A percentile compares a stretch with the other conserved stretches of the same genome.
Conservation (phyloP, 1,140 invertebrate genomes). For the Cydia pomonella region DNA sequence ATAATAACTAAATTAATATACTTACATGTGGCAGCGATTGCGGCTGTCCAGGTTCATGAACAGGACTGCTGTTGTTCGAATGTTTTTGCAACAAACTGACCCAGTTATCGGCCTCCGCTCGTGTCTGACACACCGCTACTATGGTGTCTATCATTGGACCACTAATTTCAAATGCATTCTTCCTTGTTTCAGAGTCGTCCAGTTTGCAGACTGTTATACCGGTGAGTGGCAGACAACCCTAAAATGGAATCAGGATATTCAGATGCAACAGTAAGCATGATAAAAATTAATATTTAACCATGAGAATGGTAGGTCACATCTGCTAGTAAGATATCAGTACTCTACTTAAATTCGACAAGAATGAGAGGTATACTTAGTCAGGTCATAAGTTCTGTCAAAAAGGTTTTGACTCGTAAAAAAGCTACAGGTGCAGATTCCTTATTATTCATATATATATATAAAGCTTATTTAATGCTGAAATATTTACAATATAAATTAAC, state of each 20-base stretch:
- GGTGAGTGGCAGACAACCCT: slow-evolving; percentile 95
- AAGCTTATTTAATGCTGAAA: no score
- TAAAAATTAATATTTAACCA: no score
- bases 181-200: slow-evolving; percentile 89
- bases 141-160: slow-evolving; percentile 95
- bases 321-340: no score
- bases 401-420: no score
- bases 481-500: no score
- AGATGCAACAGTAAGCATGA: no score
- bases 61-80: slow-evolving; percentile 72
- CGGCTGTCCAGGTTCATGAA: slow-evolving; percentile 70
- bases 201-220: slow-evolving; percentile 89
- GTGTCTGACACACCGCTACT: slow-evolving; percentile 91
- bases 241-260: slow-evolving; percentile 44
- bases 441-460: no score
- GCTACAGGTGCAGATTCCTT: no score
- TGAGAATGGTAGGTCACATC: no score
- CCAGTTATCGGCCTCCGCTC: slow-evolving; percentile 93
- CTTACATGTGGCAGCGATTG: slow-evolving; percentile 79
- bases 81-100: slow-evolving; percentile 89
- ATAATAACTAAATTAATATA: slow-evolving; percentile 37
- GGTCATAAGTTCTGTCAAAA: no score
- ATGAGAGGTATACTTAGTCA: no score
- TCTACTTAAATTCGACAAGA: no score
- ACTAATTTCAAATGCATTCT: slow-evolving; percentile 96